A percentile compares a stretch with the other conserved stretches of the same genome.
Conservation (phyloP, 2,888 invertebrate genomes). For the Eupithecia insigniata region DNA sequence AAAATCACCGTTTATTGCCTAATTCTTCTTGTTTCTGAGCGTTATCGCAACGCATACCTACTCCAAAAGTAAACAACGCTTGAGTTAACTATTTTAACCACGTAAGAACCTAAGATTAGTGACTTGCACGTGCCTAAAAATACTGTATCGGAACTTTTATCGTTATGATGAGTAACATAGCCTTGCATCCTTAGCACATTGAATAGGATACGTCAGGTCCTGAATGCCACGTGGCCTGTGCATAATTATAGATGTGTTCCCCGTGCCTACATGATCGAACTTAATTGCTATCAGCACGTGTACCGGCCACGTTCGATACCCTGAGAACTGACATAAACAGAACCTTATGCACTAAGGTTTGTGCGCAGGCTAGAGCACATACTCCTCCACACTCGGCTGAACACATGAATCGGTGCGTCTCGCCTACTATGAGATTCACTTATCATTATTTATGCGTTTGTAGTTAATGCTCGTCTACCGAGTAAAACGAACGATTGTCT, state of each 20-base stretch:
- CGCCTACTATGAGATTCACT: constrained; percentile 41
- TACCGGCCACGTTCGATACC: constrained; percentile 60
- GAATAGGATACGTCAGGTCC: constrained; percentile 47
- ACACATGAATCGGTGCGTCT: constrained; percentile 48
- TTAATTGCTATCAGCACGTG: constrained; percentile 72
- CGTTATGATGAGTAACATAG: constrained; percentile 30
- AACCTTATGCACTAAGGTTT: constrained; percentile 41
- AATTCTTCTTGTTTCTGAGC: background rate
- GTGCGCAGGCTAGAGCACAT: constrained; percentile 40
- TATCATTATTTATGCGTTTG: constrained; percentile 32
- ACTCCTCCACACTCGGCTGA: constrained; percentile 44
- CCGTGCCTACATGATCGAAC: constrained; percentile 60
- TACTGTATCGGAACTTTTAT: constrained; percentile 29
- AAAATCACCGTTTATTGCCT: constrained; percentile 1
- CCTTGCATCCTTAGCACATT: constrained; percentile 32
- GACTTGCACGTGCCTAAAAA: constrained; percentile 5
- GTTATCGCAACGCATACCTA: constrained; percentile 2
- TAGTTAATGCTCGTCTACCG: constrained; percentile 31
- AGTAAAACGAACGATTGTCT: constrained; percentile 28
- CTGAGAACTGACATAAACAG: constrained; percentile 50
- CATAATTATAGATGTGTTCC: constrained; percentile 60
- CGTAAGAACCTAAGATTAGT: constrained; percentile 3
- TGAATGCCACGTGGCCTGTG: constrained; percentile 55
- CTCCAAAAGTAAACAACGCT: background rate
- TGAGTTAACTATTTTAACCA: background rate